Evolutionary conservation across 1,140 invertebrate genomes (phyloP), one percentile per base, ranked within the genome.

Genomic region (Atta colombica): DNA sequence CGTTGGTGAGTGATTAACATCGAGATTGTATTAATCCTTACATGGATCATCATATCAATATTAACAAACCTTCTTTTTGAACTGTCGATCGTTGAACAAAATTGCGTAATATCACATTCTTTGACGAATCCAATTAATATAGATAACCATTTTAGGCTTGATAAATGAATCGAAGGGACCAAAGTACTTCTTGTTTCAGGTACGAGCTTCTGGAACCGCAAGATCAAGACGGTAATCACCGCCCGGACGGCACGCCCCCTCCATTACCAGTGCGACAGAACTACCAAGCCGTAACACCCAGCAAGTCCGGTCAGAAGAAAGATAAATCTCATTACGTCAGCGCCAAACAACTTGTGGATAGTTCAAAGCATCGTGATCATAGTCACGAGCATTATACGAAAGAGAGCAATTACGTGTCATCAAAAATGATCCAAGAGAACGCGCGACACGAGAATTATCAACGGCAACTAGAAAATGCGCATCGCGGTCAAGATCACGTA

Each of bases 131-230:
- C 2, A 49, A 72, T 55, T 18, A 75, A 39, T 60, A 16, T 14
- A 39, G 7, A 74, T 25, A 63, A 61, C 39, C 12, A 55, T 75
- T 25, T 18, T 16, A 39, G 21, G 35, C n/a, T 82, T 45, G 39
- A 12, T 12, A 51, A 55, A 58, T 28, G 14, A 71, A 45, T 68
- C 25, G n/a, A 1, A 21, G 10, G 21, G 16, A 61, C 55, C 12
- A 63, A 66, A 81, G 28, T 18, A 12, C 65, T 77, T 61, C 10
- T 82, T 4, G 8, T 18, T 90, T 0, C 51, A 95, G 94, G 95
- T 96, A 96, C 87, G 96, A 97, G 84, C 93, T 96, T 51, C 85
- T 95, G 45, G 96, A 96, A 71, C 91, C 93, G 2, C 94, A 95
- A 53, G 95, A 96, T 68, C 92, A 94, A 39, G 93, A 95, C 28